Conservation (phyloP, 2,888 invertebrate species). For the Parochlus steinenii region DNA sequence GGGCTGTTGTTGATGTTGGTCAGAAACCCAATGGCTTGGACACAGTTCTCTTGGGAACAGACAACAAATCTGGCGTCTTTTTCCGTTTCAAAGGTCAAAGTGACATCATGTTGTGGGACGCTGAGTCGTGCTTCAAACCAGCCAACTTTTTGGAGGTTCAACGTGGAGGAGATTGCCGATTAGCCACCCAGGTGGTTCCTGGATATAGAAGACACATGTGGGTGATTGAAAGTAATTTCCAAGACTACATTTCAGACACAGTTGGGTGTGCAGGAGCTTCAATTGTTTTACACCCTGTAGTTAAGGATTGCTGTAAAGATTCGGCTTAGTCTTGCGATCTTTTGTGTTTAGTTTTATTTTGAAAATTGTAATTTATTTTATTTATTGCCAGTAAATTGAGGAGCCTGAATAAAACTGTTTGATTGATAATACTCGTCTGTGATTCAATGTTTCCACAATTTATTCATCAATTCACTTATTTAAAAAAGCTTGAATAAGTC, state of each 20-base stretch:
- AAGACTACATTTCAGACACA: conserved; percentile 41
- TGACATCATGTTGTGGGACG: conserved; percentile 46
- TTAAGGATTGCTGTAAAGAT: too few relatives aligned
- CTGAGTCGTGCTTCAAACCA: conserved; percentile 36
- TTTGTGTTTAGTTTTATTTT: too few relatives aligned
- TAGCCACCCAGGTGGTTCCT: conserved; percentile 42
- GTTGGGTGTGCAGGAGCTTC: conserved; percentile 45
- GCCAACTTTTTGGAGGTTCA: conserved; percentile 41
- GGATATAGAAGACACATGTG: conserved; percentile 43
- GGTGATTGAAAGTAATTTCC: conserved; percentile 48
- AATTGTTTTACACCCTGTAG: conserved; percentile 40
- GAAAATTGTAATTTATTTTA: too few relatives aligned
- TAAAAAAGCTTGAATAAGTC: too few relatives aligned
- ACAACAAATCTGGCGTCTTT: conserved; percentile 40
- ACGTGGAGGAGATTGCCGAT: conserved; percentile 37
- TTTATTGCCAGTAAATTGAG: too few relatives aligned
- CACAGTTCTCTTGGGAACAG: conserved; percentile 41
- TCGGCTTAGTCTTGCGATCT: too few relatives aligned
- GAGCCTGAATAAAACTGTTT: too few relatives aligned
- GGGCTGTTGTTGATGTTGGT: conserved; percentile 40
- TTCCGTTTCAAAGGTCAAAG: conserved; percentile 43
- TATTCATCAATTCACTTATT: too few relatives aligned
- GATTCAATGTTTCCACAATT: too few relatives aligned
- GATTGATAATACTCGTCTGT: too few relatives aligned
- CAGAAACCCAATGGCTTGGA: conserved; percentile 33